A percentile compares a stretch with the other conserved stretches of the same genome.
Conservation (phyloP, 2,797 vertebrate genomes). For the Coreius guichenoti region DNA sequence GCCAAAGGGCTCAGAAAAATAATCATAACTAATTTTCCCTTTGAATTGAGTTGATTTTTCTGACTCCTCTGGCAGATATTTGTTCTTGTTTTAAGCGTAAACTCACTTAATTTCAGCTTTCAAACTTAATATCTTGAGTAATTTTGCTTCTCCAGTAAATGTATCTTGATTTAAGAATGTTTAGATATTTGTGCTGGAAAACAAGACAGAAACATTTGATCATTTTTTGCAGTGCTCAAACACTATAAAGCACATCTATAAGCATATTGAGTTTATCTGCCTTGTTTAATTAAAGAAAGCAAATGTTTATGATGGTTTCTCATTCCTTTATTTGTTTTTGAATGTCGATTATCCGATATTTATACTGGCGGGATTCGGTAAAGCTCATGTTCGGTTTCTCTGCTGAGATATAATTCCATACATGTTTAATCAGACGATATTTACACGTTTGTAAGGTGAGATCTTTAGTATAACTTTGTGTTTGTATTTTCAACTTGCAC, state of each 20-base stretch:
- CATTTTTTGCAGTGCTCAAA: background rate
- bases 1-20: no score
- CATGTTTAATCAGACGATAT: background rate
- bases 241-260: background rate
- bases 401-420: background rate
- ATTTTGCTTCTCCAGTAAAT: background rate
- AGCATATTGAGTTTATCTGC: background rate
- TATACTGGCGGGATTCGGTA: background rate
- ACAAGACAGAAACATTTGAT: background rate
- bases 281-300: background rate
- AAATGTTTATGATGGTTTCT: background rate
- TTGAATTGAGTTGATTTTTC: no score
- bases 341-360: background rate
- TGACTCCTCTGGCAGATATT: no score
- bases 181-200: background rate
- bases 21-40: no score
- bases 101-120: background rate
- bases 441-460: background rate
- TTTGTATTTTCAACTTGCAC: background rate
- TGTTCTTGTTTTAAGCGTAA: background rate
- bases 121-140: background rate
- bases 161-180: background rate
- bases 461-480: slow-evolving; percentile 23
- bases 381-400: background rate
- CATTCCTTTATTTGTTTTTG: background rate